Percentiles rank a stretch among this genome's conserved stretches.
phyloP scores from a whole-genome alignment of 2,797 vertebrate species.

The Cirrhinus molitorella region DNA sequence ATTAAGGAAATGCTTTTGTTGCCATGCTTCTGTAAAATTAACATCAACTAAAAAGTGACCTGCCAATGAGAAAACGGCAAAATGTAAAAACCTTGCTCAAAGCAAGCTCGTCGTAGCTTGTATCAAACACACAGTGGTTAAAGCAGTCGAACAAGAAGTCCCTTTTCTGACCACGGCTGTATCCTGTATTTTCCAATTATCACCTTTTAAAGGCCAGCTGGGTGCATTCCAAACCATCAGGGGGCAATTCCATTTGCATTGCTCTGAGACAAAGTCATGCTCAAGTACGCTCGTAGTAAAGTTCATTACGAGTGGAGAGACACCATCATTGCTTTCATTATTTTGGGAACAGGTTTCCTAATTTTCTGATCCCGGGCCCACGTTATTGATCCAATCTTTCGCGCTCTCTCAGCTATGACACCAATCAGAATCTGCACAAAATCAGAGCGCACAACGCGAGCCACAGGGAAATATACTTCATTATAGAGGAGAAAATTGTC shows the following conservation, averaged over 20 bases:
- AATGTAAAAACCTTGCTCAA: constrained; percentile 49
- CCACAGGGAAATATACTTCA: constrained; percentile 42
- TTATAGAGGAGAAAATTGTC: constrained; percentile 38
- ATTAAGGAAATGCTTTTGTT: too few species aligned
- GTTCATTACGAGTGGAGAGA: constrained; percentile 90
- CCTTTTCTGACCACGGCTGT: constrained; percentile 92
- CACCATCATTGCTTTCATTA: constrained; percentile 70
- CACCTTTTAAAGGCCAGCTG: constrained; percentile 99
- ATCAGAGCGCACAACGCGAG: neutral
- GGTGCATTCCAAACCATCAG: constrained; percentile 97
- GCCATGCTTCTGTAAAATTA: neutral
- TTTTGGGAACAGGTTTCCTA: constrained; percentile 78
- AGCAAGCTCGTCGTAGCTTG: constrained; percentile 45
- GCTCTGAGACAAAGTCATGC: constrained; percentile 97
- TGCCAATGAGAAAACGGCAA: constrained; percentile 2
- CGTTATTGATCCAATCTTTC: constrained; percentile 76
- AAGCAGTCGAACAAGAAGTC: constrained; percentile 87
- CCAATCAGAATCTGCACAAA: constrained; percentile 67
- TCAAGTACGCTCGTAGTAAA: constrained; percentile 96
- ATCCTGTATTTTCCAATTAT: constrained; percentile 99
- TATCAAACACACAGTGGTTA: constrained; percentile 70
- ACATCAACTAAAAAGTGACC: constrained; percentile 12
- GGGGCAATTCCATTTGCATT: constrained; percentile 99
- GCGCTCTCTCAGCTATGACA: constrained; percentile 61
- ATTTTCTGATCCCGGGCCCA: constrained; percentile 72